Conservation (phyloP, 2,113 vertebrate species). For the Murina feae region DNA sequence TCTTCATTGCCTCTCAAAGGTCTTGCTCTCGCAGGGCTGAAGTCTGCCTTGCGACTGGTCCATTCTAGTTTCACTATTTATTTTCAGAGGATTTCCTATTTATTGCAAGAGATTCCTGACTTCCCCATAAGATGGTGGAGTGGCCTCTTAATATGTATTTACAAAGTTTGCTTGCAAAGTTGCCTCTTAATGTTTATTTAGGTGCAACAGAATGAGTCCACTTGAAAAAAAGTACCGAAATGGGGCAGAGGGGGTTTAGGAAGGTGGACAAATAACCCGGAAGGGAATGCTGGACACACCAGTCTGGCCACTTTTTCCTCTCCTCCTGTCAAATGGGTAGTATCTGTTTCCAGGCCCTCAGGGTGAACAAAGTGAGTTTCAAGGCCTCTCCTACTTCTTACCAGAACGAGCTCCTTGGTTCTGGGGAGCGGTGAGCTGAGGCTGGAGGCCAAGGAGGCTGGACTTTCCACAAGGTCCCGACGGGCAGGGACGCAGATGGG, state of each 20-base stretch:
- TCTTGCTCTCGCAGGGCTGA: neutral
- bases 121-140: neutral
- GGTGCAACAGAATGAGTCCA: no score
- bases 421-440: slow-evolving; percentile 81
- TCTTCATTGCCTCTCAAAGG: neutral
- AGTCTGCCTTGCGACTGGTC: neutral
- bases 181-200: neutral
- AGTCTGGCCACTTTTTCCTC: neutral
- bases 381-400: slow-evolving; percentile 44
- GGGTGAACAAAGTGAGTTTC: neutral
- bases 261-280: neutral
- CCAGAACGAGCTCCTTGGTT: slow-evolving; percentile 84
- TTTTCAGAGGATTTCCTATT: neutral
- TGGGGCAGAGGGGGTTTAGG: neutral
- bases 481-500: slow-evolving; percentile 54
- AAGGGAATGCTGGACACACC: no score
- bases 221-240: accelerated
- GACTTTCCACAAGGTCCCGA: slow-evolving; percentile 84
- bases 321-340: accelerated
- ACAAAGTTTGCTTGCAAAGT: neutral
- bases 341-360: neutral
- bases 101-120: neutral
- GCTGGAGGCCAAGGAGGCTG: slow-evolving; percentile 81
- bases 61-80: neutral
- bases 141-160: neutral